Base-by-base conservation (phyloP, 2,113 vertebrate species). In the Etheostoma cragini region DNA sequence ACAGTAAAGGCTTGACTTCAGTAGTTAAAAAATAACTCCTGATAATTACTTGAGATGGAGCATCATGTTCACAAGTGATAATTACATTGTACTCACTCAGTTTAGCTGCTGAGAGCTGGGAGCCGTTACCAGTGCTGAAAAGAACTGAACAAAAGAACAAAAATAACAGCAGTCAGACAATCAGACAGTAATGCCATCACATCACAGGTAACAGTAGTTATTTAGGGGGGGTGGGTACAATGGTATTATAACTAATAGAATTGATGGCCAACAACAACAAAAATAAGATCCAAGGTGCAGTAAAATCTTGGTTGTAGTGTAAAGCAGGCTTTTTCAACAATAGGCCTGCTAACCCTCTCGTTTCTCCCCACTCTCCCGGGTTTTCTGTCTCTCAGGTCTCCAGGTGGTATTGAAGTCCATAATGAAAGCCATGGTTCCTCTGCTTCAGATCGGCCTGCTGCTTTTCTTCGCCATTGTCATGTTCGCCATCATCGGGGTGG, bases 321-420 rank as follows among this genome's bases (percentile, higher is more conserved):
- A 17, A 67, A 58, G 52, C 2, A 0, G n/a, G 3, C 1, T 6
- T 24, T 45, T 70, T 17, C 58, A 74, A 52, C 8, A 17, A 38
- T 7, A 50, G 24, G 6, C 15, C 46, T 10, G 8, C 56, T 64
- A 8, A 80, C 52, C 5, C 50, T 56, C 67, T 53, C 8, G 26
- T n/a, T 12, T 2, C 15, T 30, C 16, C 2, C 12, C 10, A 22
- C 24, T 47, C 4, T 14, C 1, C 7, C 19, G 1, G 33, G 6
- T 58, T 54, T 58, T 1, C 66, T 74, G 33, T 66, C 53, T 72
- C 24, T 65, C 91, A 99, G 98, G 98, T 77, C 88, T 99, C 78
- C 98, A 99, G 95, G 98, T 99, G 87, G 98, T 99, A 26, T 91
- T 99, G 89, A 99, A 99, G 94, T 99, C 98, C 83, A 99, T 99